Evolutionary conservation across 2,113 vertebrate genomes (phyloP), one percentile per base, ranked within the genome.

Genomic region (Pluvianellus socialis): DNA sequence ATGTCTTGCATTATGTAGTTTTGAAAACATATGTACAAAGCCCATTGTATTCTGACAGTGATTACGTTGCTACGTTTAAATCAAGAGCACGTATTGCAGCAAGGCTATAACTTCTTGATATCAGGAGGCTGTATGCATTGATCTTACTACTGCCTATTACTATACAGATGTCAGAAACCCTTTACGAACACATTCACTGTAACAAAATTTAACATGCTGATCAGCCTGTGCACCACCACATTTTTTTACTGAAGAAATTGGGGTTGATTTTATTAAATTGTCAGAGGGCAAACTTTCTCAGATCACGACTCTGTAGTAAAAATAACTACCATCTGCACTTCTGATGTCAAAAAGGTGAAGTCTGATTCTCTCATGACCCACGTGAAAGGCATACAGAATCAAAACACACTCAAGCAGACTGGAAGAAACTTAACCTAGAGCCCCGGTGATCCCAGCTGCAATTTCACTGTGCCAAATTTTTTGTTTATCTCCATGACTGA

Each of bases 311-410:
- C 32, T 45, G 24, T 35, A 63, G 24, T 21, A 79, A 33, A 33
- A 74, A 62, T 7, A 50, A 86, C 20, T 24, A 55, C n/a, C 40
- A 74, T 5, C 32, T 50, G 28, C 38, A 30, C 45, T 77, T 82
- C 9, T 28, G 20, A 33, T 4, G 3, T 6, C 20, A 33, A 65
- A 50, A 14, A 62, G 16, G 18, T 33, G 0, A 1, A 30, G 52
- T 17, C 22, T 63, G 62, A 79, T 33, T 65, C 33, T 28, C 45
- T 56, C 11, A 2, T 12, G 32, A 40, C n/a, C 38, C 58, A 28
- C 22, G 26, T 0, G 35, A 65, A 38, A 3, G 22, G 16, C 13
- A 49, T 4, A 73, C 14, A 50, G 12, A 30, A 38, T 32, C 10
- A 70, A 52, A 59, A 70, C 8, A 40, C 33, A 18, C 14, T 49